These are phyloP conservation scores for Pyrrhosoma nymphula DNA, from an alignment of 2,888 invertebrate species.

Conservation along the genomic window DNA sequence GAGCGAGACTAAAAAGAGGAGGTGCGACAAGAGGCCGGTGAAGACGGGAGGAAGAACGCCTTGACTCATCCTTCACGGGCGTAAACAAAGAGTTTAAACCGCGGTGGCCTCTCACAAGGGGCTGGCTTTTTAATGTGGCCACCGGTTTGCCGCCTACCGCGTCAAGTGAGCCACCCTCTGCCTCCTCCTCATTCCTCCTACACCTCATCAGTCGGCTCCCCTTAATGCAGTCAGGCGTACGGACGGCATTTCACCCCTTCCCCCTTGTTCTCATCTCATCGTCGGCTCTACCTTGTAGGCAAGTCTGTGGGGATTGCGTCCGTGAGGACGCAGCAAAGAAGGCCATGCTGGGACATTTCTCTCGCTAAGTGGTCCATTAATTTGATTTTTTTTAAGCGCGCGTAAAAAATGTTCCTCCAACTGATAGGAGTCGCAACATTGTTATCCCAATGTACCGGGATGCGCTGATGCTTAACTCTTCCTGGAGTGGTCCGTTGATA, in stretches of 20 bases:
- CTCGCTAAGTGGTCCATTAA: background rate
- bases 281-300: background rate
- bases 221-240: slow-evolving; percentile 25
- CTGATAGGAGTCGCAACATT: background rate
- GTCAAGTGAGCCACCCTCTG: background rate
- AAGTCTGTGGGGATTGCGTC: background rate
- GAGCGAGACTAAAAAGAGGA: slow-evolving; percentile 1
- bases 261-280: background rate
- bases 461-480: background rate
- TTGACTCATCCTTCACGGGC: background rate
- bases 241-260: background rate
- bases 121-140: slow-evolving; percentile 18
- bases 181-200: background rate
- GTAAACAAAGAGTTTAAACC: slow-evolving; percentile 59
- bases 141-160: slow-evolving; percentile 46
- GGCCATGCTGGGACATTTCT: background rate
- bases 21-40: background rate
- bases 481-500: background rate
- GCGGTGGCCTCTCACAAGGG: slow-evolving; percentile 24
- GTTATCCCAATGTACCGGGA: background rate
- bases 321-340: background rate
- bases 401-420: background rate
- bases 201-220: background rate
- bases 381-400: background rate
- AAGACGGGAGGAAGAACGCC: background rate